phyloP scores from a whole-genome alignment of 2,113 vertebrate species.

The Brachyistius frenatus region DNA sequence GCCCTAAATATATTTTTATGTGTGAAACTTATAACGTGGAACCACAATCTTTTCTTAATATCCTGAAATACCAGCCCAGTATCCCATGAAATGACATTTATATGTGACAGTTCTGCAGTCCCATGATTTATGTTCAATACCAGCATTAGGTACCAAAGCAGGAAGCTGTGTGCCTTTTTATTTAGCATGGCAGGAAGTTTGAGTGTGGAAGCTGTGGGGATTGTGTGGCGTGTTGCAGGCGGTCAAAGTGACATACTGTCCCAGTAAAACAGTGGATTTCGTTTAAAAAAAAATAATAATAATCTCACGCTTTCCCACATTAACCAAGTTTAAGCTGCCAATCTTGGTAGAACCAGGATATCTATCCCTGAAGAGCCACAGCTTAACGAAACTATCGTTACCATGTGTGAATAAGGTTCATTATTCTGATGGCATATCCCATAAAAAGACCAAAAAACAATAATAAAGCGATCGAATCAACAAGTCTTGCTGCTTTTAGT shows the following conservation, averaged over 20 bases:
- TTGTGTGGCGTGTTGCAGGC: not conserved
- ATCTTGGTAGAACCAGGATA: too few species aligned
- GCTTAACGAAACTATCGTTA: too few species aligned
- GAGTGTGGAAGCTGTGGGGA: not conserved
- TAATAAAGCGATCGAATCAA: too few species aligned
- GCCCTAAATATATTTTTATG: not conserved
- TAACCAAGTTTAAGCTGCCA: too few species aligned
- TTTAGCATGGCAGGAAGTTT: not conserved
- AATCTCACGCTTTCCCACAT: too few species aligned
- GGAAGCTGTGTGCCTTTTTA: constrained; percentile 14
- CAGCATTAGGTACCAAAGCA: constrained; percentile 7
- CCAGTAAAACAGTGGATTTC: not conserved
- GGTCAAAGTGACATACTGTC: not conserved
- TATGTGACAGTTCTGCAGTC: constrained; percentile 16
- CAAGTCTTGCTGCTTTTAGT: too few species aligned
- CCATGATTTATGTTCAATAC: constrained; percentile 39
- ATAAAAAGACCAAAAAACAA: too few species aligned
- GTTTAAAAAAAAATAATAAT: not conserved
- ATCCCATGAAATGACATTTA: constrained; percentile 5
- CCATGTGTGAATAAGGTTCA: not conserved
- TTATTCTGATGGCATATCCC: not conserved
- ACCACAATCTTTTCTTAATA: constrained; percentile 7
- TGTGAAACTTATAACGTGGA: constrained; percentile 7
- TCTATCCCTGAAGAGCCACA: too few species aligned
- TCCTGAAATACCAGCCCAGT: constrained; percentile 18